Conservation (phyloP, 92 coral and sea anemone species). For the Metridium senile region DNA sequence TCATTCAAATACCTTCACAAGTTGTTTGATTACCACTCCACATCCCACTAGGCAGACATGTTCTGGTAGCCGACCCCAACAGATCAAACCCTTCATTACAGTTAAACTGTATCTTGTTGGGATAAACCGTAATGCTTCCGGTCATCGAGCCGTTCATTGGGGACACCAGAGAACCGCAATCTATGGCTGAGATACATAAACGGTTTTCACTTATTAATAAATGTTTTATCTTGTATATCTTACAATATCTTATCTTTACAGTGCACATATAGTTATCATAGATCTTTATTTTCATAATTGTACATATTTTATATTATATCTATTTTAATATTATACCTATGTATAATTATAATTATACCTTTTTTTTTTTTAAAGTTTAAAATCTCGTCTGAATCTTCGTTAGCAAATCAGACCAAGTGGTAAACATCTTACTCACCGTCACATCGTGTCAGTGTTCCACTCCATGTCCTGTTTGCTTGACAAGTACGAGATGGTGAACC, state of each 20-base stretch:
- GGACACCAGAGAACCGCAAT: constrained; percentile 33
- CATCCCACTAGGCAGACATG: constrained; percentile 52
- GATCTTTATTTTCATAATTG: no score
- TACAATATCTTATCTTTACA: no score
- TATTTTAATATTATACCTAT: no score
- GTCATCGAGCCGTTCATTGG: constrained; percentile 50
- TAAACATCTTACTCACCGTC: constrained; percentile 39
- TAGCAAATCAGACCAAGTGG: background rate
- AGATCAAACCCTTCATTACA: constrained; percentile 53
- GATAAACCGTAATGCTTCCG: constrained; percentile 37
- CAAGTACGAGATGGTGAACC: constrained; percentile 41
- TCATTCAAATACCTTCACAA: constrained; percentile 56
- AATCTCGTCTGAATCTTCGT: no score
- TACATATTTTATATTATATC: no score
- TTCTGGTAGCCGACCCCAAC: constrained; percentile 45
- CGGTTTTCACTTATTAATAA: no score
- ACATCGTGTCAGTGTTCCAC: constrained; percentile 32
- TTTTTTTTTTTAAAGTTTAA: no score
- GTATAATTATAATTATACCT: no score
- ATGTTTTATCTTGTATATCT: no score
- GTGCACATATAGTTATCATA: no score
- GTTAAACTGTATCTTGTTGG: constrained; percentile 30
- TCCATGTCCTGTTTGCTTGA: constrained; percentile 56
- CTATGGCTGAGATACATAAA: constrained; percentile 32
- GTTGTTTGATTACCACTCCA: constrained; percentile 56